Evolutionary conservation across 2,113 vertebrate species (phyloP), one percentile per base, ranked within the genome.

Genomic region (Dunckerocampus dactyliophorus): DNA sequence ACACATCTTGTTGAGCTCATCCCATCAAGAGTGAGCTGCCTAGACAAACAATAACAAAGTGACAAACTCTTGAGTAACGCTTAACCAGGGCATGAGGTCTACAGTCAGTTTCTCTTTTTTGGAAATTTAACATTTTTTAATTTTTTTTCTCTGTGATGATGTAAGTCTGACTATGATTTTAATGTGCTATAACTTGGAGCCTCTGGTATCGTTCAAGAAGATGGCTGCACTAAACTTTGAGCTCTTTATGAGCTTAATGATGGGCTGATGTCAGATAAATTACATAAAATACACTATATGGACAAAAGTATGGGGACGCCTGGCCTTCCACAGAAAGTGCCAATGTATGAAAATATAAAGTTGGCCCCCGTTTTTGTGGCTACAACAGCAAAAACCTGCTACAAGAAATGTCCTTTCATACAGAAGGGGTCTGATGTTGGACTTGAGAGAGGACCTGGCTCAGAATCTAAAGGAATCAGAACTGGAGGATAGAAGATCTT

Each of bases 1-100:
- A 86, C 66, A 86, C 69, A 87, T 84, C 76, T 84, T 82, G 85
- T 79, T 84, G 77, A 89, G 85, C 82, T 89, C 85, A 84, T 81
- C 77, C 75, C 71, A 64, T 81, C 79, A 12, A 78, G 59, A 76
- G 84, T 84, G 87, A 87, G 87, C 87, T 80, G 74, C 75, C 80
- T 83, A 17, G 43, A 82, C 75, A 79, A 68, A 81, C 85, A 88
- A 87, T 78, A 72, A 85, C 62, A 83, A 54, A 49, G 82, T 88
- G 85, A 88, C 79, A 84, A 82, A 83, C 85, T 89, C 86, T 89
- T 87, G 86, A 89, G 88, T 81, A 48, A 24, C 58, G 51, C 51
- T 77, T 83, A 80, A 73, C 85, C 82, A 87, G 82, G 80, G 80
- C 85, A 88, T 89, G 86, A 80, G 72, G 79, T 70, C 86, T 81